Conservation (phyloP, 2,113 vertebrate species). For the Vimba vimba region DNA sequence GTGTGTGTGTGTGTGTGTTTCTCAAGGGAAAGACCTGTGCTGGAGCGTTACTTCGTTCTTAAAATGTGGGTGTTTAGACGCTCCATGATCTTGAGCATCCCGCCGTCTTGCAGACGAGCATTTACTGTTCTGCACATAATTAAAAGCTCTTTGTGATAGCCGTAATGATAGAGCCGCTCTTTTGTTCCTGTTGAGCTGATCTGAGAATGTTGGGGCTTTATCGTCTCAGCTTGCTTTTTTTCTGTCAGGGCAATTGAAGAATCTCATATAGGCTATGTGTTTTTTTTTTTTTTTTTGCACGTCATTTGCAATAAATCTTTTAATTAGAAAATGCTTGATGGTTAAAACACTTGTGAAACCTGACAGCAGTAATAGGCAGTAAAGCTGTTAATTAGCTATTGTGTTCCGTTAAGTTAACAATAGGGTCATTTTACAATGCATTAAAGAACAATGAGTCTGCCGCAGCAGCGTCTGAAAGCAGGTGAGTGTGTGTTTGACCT, state of each 20-base stretch:
- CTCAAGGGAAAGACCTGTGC: background rate
- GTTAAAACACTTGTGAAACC: conserved; percentile 7
- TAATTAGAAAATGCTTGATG: background rate
- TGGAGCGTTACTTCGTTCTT: conserved; percentile 55
- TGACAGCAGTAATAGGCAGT: conserved; percentile 17
- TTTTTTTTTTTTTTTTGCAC: background rate
- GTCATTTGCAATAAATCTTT: background rate
- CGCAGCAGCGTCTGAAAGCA: conserved; percentile 58
- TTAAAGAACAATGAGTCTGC: conserved; percentile 33
- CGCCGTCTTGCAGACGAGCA: conserved; percentile 66
- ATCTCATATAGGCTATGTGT: background rate
- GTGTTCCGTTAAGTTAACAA: conserved; percentile 32
- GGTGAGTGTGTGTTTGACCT: conserved; percentile 64
- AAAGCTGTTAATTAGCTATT: conserved; percentile 22
- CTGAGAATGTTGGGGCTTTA: background rate
- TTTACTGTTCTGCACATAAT: conserved; percentile 74
- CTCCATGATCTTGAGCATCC: conserved; percentile 63
- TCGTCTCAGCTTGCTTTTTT: background rate
- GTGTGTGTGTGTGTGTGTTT: background rate
- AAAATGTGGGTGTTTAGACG: conserved; percentile 49
- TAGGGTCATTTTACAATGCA: conserved; percentile 4
- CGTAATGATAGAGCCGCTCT: conserved; percentile 56
- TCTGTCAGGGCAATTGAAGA: background rate
- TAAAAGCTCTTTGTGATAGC: conserved; percentile 65
- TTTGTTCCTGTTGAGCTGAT: conserved; percentile 61